phyloP scores from a whole-genome alignment of 2,113 vertebrate species.

The Cyanocitta stelleri region DNA sequence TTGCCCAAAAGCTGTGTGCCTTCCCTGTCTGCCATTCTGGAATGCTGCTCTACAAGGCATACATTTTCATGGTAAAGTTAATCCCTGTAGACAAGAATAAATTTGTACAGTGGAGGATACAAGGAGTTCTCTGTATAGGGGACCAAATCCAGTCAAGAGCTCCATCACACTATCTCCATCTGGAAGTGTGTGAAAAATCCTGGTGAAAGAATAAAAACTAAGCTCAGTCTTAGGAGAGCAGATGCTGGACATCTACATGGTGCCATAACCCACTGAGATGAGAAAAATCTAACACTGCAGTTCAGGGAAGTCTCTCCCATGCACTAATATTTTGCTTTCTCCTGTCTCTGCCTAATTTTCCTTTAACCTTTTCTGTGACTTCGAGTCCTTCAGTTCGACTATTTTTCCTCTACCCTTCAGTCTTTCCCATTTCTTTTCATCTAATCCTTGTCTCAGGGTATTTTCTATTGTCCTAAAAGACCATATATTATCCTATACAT shows the following conservation, averaged over 20 bases:
- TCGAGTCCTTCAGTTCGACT: not conserved
- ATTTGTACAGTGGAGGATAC: not conserved
- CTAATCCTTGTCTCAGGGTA: not conserved
- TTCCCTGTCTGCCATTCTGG: not conserved
- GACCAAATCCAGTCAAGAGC: not conserved
- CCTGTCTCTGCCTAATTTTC: not conserved
- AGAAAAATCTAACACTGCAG: not conserved
- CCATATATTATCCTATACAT: rapidly evolving
- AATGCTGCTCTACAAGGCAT: not conserved
- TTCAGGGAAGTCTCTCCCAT: not conserved
- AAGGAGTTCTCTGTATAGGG: not conserved
- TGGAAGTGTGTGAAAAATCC: not conserved
- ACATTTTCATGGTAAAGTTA: not conserved
- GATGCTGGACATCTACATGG: not conserved
- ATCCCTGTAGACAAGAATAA: not conserved
- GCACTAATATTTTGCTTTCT: not conserved
- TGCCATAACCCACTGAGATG: not conserved
- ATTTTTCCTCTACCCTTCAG: not conserved
- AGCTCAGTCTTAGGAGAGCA: not conserved
- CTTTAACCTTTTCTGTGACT: not conserved
- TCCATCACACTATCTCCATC: not conserved
- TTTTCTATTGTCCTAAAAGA: not conserved
- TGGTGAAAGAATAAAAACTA: not conserved
- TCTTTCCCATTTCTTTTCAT: not conserved
- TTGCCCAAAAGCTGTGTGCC: not conserved